A percentile compares a stretch with the other conserved stretches of the same genome.
phyloP scores from a whole-genome alignment of 2,888 invertebrate species.

The Pandemis cinnamomeana region DNA sequence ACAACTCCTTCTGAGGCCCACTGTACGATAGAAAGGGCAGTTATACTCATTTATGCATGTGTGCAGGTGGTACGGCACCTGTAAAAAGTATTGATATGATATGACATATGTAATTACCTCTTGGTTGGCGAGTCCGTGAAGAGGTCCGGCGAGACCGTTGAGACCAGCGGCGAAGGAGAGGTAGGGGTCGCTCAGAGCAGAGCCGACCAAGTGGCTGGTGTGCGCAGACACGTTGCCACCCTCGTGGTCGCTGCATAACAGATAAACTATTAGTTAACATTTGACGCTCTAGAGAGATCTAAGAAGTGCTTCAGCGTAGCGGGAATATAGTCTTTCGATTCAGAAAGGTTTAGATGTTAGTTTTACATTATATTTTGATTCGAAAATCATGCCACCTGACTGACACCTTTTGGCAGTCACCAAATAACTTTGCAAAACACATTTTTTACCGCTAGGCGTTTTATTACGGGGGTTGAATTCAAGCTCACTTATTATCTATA shows the following conservation, averaged over 20 bases:
- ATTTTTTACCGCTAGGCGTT: too few relatives aligned
- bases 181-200: constrained; percentile 97
- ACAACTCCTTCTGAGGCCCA: too few relatives aligned
- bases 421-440: too few relatives aligned
- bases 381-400: background rate
- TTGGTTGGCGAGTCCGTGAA: constrained; percentile 98
- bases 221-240: constrained; percentile 99
- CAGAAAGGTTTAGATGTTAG: background rate
- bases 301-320: background rate
- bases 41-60: too few relatives aligned
- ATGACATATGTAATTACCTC: constrained; percentile 76
- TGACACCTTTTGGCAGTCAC: background rate
- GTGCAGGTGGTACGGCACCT: too few relatives aligned
- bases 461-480: background rate
- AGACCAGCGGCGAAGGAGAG: constrained; percentile 96
- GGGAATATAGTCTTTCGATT: background rate
- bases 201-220: constrained; percentile 96
- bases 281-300: background rate
- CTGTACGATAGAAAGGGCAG: too few relatives aligned
- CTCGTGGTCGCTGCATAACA: constrained; percentile 92
- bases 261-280: background rate
- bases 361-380: background rate
- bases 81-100: background rate
- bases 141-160: constrained; percentile 97
- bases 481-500: background rate